Conservation (phyloP, 2,113 vertebrate genomes). For the Eublepharis macularius region DNA sequence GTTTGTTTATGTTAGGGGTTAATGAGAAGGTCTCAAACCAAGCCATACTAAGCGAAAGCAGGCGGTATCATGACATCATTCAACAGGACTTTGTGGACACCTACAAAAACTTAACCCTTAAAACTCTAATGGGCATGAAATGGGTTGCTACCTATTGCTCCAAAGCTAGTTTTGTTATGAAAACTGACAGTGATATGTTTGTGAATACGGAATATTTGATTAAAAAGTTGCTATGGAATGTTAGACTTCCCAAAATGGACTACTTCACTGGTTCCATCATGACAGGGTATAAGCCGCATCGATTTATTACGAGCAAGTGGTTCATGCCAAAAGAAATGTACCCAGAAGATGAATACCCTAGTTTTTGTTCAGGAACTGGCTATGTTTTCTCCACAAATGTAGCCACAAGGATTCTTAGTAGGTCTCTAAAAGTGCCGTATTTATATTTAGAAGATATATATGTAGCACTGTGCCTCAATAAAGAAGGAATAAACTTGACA, state of each 20-base stretch:
- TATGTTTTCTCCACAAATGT: conserved; percentile 39
- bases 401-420: conserved; percentile 20
- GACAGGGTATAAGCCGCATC: background rate
- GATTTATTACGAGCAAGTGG: background rate
- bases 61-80: background rate
- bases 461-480: conserved; percentile 35
- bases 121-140: conserved; percentile 49
- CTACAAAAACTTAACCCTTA: conserved; percentile 40
- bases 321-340: conserved; percentile 36
- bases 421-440: background rate
- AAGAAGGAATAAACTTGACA: background rate
- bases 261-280: conserved; percentile 43
- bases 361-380: conserved; percentile 49
- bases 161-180: conserved; percentile 29
- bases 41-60: background rate
- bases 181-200: conserved; percentile 45
- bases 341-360: background rate
- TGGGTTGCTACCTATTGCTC: conserved; percentile 37
- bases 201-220: conserved; percentile 34
- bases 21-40: accelerated
- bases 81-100: conserved; percentile 53
- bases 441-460: conserved; percentile 48
- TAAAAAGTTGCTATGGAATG: conserved; percentile 34
- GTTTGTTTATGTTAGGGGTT: conserved; percentile 21
- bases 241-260: conserved; percentile 1